Base-by-base conservation (phyloP, 2,113 vertebrate species). In the Corynorhinus townsendii region DNA sequence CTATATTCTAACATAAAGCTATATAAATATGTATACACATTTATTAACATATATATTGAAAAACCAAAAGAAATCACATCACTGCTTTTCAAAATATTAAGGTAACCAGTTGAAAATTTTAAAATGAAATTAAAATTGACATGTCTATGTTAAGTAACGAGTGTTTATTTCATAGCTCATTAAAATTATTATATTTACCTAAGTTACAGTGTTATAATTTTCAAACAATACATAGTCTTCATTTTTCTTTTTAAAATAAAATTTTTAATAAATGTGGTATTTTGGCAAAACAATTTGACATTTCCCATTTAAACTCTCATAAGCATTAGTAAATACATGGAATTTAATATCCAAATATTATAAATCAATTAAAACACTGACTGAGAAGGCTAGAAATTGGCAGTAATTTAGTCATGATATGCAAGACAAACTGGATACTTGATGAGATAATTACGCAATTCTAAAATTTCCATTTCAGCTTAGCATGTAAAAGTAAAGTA, bases 71-170 rank as follows among this genome's bases (percentile, higher is more conserved):
- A 97, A 96, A 85, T 54, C 52, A 19, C 5, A 54, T 20, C 52
- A 76, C 79, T 22, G 7, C 20, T 16, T 75, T 1, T 5, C 43
- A 86, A 96, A 91, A 89, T 93, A 69, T 92, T 71, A 95, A 93
- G 94, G 26, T 96, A 96, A 93, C 4, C 93, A 54, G 66, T 33
- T 95, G 96, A 83, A 97, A 66, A 97, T 96, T 91, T 91, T 73
- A 92, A 95, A 54, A 96, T 75, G 11, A 97, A 89, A 86, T 73
- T 80, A 69, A 84, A 94, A 94, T 81, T 94, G 62, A 77, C 15
- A 94, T 33, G 0, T 72, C 26, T 86, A 89, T 94, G 77, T 97
- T 89, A 64, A 85, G 93, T 90, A 87, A 43, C 20, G 79, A 90
- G 84, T 92, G 33, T 85, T 96, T 97, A 92, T 92, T 96, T 95